Base-by-base conservation (phyloP, 2,113 vertebrate species). In the Eclectus roratus region DNA sequence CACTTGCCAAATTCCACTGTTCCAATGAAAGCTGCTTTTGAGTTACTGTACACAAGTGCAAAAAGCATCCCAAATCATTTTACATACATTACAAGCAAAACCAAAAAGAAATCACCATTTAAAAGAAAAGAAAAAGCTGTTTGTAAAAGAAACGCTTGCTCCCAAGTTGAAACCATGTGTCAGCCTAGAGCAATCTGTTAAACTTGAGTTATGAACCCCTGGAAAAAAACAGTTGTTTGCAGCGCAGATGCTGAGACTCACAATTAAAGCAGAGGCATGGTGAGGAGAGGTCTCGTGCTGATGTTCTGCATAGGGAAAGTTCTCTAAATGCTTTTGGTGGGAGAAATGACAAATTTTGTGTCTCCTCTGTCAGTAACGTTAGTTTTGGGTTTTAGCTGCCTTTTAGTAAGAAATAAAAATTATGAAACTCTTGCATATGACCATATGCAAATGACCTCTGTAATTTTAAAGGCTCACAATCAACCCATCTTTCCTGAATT, bases 1-100 rank as follows among this genome's bases (percentile, higher is more conserved):
- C 85, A 46, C 84, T 96, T 94, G 93, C 96, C 96, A 97, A 94
- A 94, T 97, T 96, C 93, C 84, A 95, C 78, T 96, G 79, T 97
- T 96, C 94, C 91, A 97, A 56, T 97, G 82, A 95, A 97, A 97
- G 88, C 89, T 96, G 86, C 84, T 90, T 95, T 91, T 88, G 92
- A 96, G 89, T 96, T 97, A 94, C 80, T 89, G 87, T 94, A 80
- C 69, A 43, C 93, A 92, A 96, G 77, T 72, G 92, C 73, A 94
- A 76, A 91, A 97, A 96, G 89, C 65, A 95, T 89, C 88, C 80
- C 93, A 27, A 91, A 90, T 97, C 64, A 93, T 96, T 97, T 95
- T 93, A 82, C 80, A 80, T 89, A 65, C 66, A 65, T 96, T 97
- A 89, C 85, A 93, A 96, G 72, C 46, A 61, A 93, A 91, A 91